Evolutionary conservation across 2,113 vertebrate species (phyloP).

Genomic region (Condylura cristata): DNA sequence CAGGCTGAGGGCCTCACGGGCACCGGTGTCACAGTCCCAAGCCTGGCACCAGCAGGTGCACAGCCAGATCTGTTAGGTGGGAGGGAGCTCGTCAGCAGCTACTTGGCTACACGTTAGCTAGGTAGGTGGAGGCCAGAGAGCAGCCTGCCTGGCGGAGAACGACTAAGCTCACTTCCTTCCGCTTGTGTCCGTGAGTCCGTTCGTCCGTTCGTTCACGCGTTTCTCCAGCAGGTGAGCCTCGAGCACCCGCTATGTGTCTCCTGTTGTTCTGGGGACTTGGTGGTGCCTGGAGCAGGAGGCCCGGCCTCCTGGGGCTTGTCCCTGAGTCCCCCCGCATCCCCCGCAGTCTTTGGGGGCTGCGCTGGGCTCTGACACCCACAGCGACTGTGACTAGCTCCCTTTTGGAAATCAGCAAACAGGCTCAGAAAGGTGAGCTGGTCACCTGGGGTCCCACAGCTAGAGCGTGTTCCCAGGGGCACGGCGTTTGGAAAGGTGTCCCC

Average conservation of each 20-base stretch:
- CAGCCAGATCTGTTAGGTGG: not conserved
- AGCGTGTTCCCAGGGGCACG: accelerated
- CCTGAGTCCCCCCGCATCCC: accelerated
- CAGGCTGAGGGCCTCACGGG: not conserved
- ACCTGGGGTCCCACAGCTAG: not conserved
- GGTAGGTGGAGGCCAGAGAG: not conserved
- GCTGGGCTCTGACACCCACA: not conserved
- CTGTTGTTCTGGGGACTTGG: not conserved
- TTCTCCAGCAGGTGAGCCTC: not conserved
- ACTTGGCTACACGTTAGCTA: too few species aligned
- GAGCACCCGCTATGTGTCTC: not conserved
- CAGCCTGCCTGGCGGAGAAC: not conserved
- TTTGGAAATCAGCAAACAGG: not conserved
- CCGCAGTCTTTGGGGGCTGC: not conserved
- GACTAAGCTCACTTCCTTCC: not conserved
- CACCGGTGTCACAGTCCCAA: not conserved
- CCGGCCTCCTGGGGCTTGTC: accelerated
- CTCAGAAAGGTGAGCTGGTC: not conserved
- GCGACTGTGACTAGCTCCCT: not conserved
- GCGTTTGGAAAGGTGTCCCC: not conserved
- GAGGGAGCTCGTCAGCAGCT: not conserved
- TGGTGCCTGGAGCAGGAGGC: not conserved
- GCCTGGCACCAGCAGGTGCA: not conserved
- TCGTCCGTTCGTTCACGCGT: not conserved
- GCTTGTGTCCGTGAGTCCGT: not conserved